Base-by-base conservation (phyloP, 2,888 invertebrate species). In the Plebejus anna region DNA sequence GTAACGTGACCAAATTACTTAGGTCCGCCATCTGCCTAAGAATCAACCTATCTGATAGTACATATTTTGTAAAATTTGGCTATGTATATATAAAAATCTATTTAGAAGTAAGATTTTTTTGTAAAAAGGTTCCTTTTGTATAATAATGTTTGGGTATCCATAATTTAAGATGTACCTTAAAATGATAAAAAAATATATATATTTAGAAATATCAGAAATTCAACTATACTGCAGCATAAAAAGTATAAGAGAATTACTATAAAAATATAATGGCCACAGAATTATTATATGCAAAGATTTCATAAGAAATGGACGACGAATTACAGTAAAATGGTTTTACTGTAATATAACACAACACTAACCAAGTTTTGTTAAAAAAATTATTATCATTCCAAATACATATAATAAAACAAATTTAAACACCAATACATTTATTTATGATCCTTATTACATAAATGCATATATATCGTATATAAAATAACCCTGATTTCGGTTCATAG, bases 301-400 rank as follows among this genome's bases (percentile, higher is more conserved):
- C 4, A 16, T 47, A 47, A 47, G 22, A 42, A 47, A 47, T 47
- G 47, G 11, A 55, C 1, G 16, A 55, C 4, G 13, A 55, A 22
- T 22, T 22, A 22, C 22, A 22, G 22, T 22, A 22, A 0, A 22
- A 22, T 22, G 16, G 55, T 16, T 55, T 55, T 55, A 16, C 55
- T 16, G 4, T 16, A 51, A 51, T 11, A 51, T 13, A 51, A 11
- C 55, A 55, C 55, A 55, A 4, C 1, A 9, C 61, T 59, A n/a
- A 61, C 9, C 22, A 61, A 55, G 4, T 55, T 55, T 13, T 55
- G 55, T 28, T 28, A 71, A 71, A 6, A 9, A 71, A 42, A 22
- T 32, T 42, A 55, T 55, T 73, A 22, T 73, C 51, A 73, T 55
- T 73, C 73, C 73, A 73, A 73, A 28, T 73, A 42, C 36, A 28